Evolutionary conservation across 2,888 invertebrate species (phyloP).

Genomic region (Biston stratarius): DNA sequence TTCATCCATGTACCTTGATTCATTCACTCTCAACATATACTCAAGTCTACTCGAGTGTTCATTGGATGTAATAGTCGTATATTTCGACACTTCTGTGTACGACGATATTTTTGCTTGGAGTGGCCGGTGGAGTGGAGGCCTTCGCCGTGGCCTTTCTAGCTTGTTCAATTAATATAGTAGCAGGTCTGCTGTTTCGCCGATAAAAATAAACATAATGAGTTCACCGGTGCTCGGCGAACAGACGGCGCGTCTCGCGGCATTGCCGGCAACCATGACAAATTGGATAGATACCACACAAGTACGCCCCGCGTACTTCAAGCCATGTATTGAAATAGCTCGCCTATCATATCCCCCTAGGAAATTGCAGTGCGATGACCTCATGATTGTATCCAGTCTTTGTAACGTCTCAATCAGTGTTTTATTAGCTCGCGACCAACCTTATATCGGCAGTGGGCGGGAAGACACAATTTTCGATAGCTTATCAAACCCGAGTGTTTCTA

Average conservation of each 20-base stretch:
- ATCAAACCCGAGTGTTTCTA: conserved; percentile 50
- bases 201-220: conserved; percentile 72
- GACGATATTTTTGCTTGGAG: conserved; percentile 37
- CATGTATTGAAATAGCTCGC: conserved; percentile 59
- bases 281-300: conserved; percentile 55
- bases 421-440: conserved; percentile 30
- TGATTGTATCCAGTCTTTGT: conserved; percentile 30
- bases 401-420: conserved; percentile 37
- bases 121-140: conserved; percentile 56
- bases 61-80: conserved; percentile 3
- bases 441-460: conserved; percentile 36
- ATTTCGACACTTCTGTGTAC: conserved; percentile 22
- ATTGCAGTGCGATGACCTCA: conserved; percentile 69
- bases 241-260: conserved; percentile 68
- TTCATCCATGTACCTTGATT: conserved; percentile 17
- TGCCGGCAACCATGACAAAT: conserved; percentile 66
- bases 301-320: conserved; percentile 46
- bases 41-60: conserved; percentile 22
- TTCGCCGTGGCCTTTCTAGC: conserved; percentile 75
- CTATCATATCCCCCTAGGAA: conserved; percentile 60
- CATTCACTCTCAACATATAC: conserved; percentile 29
- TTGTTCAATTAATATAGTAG: conserved; percentile 64
- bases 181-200: conserved; percentile 52
- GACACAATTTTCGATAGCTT: conserved; percentile 50
- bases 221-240: conserved; percentile 57